These are phyloP conservation scores for Benthochromis sp. DNA, from an alignment of 2,113 vertebrate species.

Conservation along the genomic window DNA sequence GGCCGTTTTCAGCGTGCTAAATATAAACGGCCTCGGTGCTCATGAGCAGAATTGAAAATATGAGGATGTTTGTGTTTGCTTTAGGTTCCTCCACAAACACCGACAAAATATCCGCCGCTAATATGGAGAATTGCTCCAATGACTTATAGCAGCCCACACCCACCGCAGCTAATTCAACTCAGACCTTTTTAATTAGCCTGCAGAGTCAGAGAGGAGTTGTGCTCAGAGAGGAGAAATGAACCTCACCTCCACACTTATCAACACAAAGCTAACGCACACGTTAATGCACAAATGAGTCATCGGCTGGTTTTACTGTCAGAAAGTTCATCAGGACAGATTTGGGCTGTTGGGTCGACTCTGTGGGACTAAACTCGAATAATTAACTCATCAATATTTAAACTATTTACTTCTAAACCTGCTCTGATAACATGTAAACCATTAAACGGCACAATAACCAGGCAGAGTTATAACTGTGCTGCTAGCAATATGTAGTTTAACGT, in stretches of 20 bases:
- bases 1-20: neutral
- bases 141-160: neutral
- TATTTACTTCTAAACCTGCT: rapidly evolving
- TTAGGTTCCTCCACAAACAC: neutral
- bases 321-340: too few relatives aligned
- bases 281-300: neutral
- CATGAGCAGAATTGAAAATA: neutral
- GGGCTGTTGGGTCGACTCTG: neutral
- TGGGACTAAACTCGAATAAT: neutral
- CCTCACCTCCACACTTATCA: neutral
- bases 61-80: conserved; percentile 1
- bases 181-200: neutral
- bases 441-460: neutral
- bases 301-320: neutral
- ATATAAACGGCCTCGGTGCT: neutral
- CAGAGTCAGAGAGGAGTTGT: neutral
- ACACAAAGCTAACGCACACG: neutral
- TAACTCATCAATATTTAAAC: neutral
- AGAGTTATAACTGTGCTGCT: neutral
- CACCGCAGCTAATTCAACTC: neutral
- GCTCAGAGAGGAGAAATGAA: neutral
- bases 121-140: neutral
- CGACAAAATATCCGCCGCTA: neutral
- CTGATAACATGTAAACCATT: neutral
- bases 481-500: neutral